A percentile compares a stretch with the other conserved stretches of the same genome.
phyloP scores from a whole-genome alignment of 2,113 vertebrate genomes.

The Phylloscopus trochiloides region DNA sequence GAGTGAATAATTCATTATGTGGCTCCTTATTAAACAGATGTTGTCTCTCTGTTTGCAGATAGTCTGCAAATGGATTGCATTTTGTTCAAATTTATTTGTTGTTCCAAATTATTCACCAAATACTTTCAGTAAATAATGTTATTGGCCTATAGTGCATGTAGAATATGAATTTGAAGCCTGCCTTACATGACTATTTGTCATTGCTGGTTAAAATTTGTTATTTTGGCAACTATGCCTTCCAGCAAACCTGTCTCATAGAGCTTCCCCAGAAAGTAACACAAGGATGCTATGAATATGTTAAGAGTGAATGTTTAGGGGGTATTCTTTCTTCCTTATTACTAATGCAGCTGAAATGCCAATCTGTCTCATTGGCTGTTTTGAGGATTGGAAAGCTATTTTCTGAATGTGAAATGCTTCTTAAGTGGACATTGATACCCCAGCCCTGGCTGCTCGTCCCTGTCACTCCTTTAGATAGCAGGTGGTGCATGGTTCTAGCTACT shows the following conservation, averaged over 20 bases:
- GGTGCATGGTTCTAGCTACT: neutral
- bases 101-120: conserved; percentile 15
- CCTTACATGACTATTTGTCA: neutral
- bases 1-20: conserved; percentile 34
- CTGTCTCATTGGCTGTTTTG: neutral
- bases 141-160: neutral
- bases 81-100: conserved; percentile 36
- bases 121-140: conserved; percentile 9
- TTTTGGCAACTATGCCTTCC: neutral
- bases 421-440: neutral
- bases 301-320: neutral
- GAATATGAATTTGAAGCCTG: neutral
- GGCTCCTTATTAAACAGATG: conserved; percentile 2
- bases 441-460: neutral
- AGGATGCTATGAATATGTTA: neutral
- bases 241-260: neutral
- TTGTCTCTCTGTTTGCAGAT: neutral
- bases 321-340: neutral
- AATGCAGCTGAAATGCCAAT: neutral
- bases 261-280: neutral
- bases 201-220: neutral
- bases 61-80: neutral
- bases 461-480: neutral
- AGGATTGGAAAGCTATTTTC: neutral
- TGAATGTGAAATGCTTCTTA: neutral